Evolutionary conservation across 2,113 vertebrate species (phyloP).

Genomic region (Pelusios castaneus): DNA sequence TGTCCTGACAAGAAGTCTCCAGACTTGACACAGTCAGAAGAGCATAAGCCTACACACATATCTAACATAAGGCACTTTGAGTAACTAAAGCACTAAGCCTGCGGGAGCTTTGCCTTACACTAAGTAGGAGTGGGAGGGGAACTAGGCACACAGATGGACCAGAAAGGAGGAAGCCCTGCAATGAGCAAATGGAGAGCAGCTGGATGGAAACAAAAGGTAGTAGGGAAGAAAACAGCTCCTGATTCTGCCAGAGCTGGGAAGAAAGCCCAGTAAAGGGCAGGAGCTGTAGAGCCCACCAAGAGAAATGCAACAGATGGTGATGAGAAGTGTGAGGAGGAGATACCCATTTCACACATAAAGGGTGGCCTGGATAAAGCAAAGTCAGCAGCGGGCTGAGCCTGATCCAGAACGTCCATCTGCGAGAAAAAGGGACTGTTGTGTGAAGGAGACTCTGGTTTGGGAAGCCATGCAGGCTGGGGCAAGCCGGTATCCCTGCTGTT

Average conservation of each 20-base stretch:
- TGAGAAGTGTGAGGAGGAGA: neutral
- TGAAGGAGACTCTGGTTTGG: neutral
- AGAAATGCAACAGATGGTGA: neutral
- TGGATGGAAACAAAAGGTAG: neutral
- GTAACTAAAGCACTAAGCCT: neutral
- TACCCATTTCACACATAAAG: too few species aligned
- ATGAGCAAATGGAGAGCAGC: rapidly evolving
- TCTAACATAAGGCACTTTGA: neutral
- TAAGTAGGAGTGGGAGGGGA: neutral
- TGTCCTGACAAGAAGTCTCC: neutral
- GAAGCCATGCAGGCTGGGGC: neutral
- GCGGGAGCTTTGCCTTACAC: neutral
- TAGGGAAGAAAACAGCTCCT: neutral
- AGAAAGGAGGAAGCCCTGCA: neutral
- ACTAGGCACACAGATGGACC: neutral
- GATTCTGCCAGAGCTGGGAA: neutral
- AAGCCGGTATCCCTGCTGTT: neutral
- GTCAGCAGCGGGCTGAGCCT: neutral
- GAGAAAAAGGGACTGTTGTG: neutral
- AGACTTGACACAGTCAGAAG: neutral
- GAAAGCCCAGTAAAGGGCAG: neutral
- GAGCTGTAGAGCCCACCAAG: too few species aligned
- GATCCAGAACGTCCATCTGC: neutral
- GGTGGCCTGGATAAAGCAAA: neutral
- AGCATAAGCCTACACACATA: too few species aligned